Evolutionary conservation across 2,797 vertebrate genomes (phyloP), one percentile per base, ranked within the genome.

Genomic region (Heliangelus exortis): DNA sequence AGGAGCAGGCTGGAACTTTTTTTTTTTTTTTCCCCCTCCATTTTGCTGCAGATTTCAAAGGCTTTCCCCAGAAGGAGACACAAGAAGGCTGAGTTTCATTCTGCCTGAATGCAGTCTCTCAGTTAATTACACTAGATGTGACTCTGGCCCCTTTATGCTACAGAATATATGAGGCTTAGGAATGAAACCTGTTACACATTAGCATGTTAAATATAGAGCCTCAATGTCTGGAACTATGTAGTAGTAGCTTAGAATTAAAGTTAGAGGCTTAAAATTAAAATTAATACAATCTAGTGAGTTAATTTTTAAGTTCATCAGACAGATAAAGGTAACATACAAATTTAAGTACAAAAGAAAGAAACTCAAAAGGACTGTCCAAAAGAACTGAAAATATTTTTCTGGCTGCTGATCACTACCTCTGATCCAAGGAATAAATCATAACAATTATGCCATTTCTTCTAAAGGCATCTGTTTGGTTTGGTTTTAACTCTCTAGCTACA

Each of bases 141-240:
- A 57, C 51, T 68, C 79, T 80, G 61, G 57, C 73, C 36, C 5
- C 2, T 5, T 54, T 89, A 28, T 8, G 26, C 16, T 51, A 39
- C 74, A 71, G 90, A 83, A 69, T 33, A 79, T 89, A 92, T 87
- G 92, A 95, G 80, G 54, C 71, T 78, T 77, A 47, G 68, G 93
- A 92, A 89, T 94, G 93, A 94, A 96, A 92, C 55, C 73, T 89
- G 75, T 76, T 91, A 88, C 43, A 59, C 12, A 29, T 65, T 75
- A 76, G 39, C 47, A 4, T 2, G 3, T 87, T 25, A 58, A 75
- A 90, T 39, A 84, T 22, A 48, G 21, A 10, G 2, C 22, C 4
- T 9, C 29, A 1, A 10, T 1, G 31, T 47, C 61, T 23, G 68
- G 76, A 36, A 75, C 34, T 53, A 69, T 77, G 74, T n/a, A 13